Base-by-base conservation (phyloP, 1,140 invertebrate species). In the Leptinotarsa undecemlineata region DNA sequence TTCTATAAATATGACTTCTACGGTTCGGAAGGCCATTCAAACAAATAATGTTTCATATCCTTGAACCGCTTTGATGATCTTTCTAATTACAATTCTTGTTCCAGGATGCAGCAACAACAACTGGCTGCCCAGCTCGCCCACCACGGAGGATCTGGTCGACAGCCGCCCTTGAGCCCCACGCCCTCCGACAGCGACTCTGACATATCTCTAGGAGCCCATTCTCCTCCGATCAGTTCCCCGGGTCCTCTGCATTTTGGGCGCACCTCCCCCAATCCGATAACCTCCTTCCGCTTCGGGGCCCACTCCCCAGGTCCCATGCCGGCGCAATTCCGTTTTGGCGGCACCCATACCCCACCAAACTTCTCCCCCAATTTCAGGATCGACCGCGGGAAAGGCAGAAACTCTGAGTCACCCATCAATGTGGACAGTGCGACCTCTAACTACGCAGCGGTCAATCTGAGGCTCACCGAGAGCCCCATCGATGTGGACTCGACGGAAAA, bases 161-260 rank as follows among this genome's bases (percentile, higher is more conserved):
- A 78, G 67, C 80, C 84, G 17, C 80, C 81, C 0, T 51, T 84
- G 14, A 83, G 82, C 74, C 83, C 83, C 23, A 80, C 81, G 15
- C 77, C 85, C 4, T 83, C 87, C 8, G 87, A 87, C 74, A 87
- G 86, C 62, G 87, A 88, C 74, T 88, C 87, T 67, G 87, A 88
- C 76, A 88, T 88, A 71, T 88, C 87, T 17, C 78, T 88, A 72
- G 88, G 88, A 48, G 87, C 87, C 3, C 87, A 89, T 75, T 88
- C 87, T 17, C 88, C 88, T 0, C 87, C 88, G 66, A 85, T 86
- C 42, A 85, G 84, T 68, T 85, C 84, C 23, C 83, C 84, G 1
- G 81, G 80, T 66, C 82, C 82, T 20, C 73, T 84, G 23, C 77
- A 76, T n/a, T 83, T 84, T 75, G 80, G 83, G 6, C 68, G 77